Conservation (phyloP, 1,140 invertebrate genomes). For the Zelostemma sp. region DNA sequence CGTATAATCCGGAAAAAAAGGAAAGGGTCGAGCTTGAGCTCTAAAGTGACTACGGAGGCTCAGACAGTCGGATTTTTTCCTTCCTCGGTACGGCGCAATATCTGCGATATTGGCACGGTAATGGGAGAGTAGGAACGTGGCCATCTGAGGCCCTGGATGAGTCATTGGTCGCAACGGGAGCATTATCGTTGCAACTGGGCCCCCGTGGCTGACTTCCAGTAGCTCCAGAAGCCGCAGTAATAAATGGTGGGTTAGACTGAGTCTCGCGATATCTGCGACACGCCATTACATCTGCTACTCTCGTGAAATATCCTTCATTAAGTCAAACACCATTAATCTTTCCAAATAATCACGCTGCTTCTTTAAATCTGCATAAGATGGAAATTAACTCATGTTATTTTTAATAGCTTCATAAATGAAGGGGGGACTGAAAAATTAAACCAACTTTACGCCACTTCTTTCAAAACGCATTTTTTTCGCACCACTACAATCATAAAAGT, state of each 20-base stretch:
- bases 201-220: conserved; percentile 52
- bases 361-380: conserved; percentile 20
- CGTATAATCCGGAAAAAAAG: conserved; percentile 31
- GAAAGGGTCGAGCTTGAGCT: conserved; percentile 18
- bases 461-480: too few relatives aligned
- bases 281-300: conserved; percentile 49
- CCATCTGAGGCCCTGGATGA: conserved; percentile 63
- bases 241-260: conserved; percentile 52
- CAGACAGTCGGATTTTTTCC: conserved; percentile 31
- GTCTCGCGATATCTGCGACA: conserved; percentile 52
- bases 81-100: conserved; percentile 25
- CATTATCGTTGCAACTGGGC: conserved; percentile 58
- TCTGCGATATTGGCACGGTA: conserved; percentile 52
- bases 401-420: too few relatives aligned
- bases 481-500: too few relatives aligned
- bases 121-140: conserved; percentile 49
- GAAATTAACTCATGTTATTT: neutral
- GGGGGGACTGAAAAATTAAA: too few relatives aligned
- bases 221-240: conserved; percentile 47
- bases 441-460: too few relatives aligned
- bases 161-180: conserved; percentile 58
- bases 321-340: conserved; percentile 41
- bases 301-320: conserved; percentile 45
- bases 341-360: conserved; percentile 26
- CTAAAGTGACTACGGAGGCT: conserved; percentile 19